Evolutionary conservation across 2,797 vertebrate genomes (phyloP).

Genomic region (Anguilla obscura): DNA sequence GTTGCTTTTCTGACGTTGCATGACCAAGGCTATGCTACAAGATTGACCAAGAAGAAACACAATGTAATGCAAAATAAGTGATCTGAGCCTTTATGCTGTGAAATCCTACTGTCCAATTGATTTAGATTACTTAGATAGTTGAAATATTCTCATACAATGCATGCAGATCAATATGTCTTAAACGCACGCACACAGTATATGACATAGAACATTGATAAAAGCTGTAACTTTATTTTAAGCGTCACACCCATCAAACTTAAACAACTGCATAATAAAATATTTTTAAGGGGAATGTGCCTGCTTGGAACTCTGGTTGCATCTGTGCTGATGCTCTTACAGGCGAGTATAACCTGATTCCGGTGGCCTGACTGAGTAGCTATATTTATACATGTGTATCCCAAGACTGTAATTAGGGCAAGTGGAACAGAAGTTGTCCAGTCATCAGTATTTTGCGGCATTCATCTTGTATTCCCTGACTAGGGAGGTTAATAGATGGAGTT

Average conservation of each 20-base stretch:
- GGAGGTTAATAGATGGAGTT: constrained; percentile 1
- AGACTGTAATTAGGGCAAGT: constrained; percentile 44
- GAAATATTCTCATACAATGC: not conserved
- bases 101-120: not conserved
- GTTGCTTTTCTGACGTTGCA: not conserved
- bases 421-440: constrained; percentile 51
- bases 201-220: not conserved
- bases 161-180: not conserved
- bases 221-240: not conserved
- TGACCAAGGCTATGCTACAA: not conserved
- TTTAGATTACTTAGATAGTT: not conserved
- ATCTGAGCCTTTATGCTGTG: not conserved
- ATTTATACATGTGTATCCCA: constrained; percentile 11
- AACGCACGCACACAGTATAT: not conserved
- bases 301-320: not conserved
- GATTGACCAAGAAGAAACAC: not conserved
- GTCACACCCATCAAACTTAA: not conserved
- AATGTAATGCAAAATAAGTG: not conserved
- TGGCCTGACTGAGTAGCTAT: constrained; percentile 17
- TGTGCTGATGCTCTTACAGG: constrained; percentile 13
- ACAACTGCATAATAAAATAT: not conserved
- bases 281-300: not conserved
- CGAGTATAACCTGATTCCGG: constrained; percentile 17
- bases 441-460: constrained; percentile 49
- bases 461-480: constrained; percentile 16